phyloP scores from a whole-genome alignment of 2,888 invertebrate genomes.

The Leptura quadrifasciata region DNA sequence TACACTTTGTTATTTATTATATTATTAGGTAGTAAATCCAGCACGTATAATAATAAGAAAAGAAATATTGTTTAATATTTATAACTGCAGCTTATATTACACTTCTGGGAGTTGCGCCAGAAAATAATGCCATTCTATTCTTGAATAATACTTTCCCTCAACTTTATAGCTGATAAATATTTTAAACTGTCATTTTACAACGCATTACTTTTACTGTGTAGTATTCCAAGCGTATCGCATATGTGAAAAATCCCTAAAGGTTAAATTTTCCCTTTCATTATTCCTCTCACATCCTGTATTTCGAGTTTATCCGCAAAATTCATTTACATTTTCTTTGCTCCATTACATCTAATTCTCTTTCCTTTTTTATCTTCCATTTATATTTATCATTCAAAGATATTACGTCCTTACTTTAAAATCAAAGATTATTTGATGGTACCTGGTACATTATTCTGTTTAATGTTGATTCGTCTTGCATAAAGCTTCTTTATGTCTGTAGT shows the following conservation, averaged over 20 bases:
- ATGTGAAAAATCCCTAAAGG: constrained; percentile 7
- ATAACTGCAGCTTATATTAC: not conserved
- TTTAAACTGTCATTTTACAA: constrained; percentile 5
- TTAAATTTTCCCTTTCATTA: constrained; percentile 1
- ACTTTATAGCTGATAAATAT: constrained; percentile 11
- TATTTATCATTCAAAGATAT: not conserved
- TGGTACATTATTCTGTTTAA: not conserved
- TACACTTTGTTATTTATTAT: too few relatives aligned
- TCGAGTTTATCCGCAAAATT: constrained; percentile 10
- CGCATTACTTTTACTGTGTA: not conserved
- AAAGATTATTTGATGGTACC: constrained; percentile 1
- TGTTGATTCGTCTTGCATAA: not conserved
- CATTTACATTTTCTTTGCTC: constrained; percentile 19
- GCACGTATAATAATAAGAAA: too few relatives aligned
- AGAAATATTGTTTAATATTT: not conserved
- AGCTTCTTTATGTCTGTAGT: not conserved
- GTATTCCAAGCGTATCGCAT: constrained; percentile 12
- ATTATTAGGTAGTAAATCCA: too few relatives aligned
- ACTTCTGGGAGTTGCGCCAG: not conserved
- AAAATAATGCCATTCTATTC: not conserved
- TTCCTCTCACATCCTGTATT: constrained; percentile 15
- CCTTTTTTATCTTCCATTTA: constrained; percentile 6
- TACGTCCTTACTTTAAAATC: not conserved
- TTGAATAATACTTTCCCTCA: not conserved
- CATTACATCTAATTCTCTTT: constrained; percentile 1